These are phyloP conservation scores for Enteromius anoplus DNA, from an alignment of 2,797 vertebrate species.

Conservation along the genomic window DNA sequence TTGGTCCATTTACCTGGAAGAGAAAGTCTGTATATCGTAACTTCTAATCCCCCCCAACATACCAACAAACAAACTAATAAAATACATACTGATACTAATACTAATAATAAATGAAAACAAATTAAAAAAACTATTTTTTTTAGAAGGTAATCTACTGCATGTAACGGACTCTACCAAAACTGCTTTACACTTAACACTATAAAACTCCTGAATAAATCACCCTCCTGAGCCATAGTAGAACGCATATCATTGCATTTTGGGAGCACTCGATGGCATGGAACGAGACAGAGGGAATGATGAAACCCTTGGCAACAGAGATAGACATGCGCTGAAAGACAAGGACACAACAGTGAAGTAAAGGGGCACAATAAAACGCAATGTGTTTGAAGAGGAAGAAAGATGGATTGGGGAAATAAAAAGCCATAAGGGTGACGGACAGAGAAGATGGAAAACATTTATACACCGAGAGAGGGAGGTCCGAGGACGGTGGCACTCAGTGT, in stretches of 20 bases:
- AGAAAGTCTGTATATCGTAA: neutral
- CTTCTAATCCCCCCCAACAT: too few species aligned
- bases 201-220: slow-evolving; percentile 5
- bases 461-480: neutral
- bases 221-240: neutral
- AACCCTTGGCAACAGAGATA: slow-evolving; percentile 51
- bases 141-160: neutral
- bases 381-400: neutral
- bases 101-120: neutral
- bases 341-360: slow-evolving; percentile 7
- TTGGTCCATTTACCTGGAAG: too few species aligned
- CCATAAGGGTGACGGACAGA: neutral
- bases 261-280: slow-evolving; percentile 37
- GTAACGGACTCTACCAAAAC: neutral
- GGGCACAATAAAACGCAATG: slow-evolving; percentile 21
- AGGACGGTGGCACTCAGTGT: neutral
- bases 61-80: neutral
- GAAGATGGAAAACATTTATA: slow-evolving; percentile 26
- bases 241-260: slow-evolving; percentile 8
- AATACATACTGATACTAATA: neutral
- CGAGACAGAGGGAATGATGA: slow-evolving; percentile 36
- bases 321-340: slow-evolving; percentile 57
- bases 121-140: neutral
- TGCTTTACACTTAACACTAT: neutral
- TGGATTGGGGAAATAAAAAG: slow-evolving; percentile 4